phyloP scores from a whole-genome alignment of 2,888 invertebrate genomes.

The Polylopha cassiicola region DNA sequence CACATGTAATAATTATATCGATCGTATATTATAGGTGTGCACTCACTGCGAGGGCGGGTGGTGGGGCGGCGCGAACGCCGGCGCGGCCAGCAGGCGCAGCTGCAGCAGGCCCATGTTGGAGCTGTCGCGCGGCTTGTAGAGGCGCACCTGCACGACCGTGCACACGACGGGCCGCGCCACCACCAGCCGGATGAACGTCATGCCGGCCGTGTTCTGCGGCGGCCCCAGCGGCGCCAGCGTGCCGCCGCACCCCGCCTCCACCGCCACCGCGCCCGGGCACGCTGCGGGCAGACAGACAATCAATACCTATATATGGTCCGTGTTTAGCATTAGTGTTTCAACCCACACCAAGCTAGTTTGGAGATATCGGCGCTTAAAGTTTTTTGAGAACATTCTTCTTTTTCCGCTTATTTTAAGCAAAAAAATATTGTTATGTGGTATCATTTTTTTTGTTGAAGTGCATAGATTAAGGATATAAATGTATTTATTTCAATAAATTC shows the following conservation, averaged over 20 bases:
- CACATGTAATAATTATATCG: too few relatives aligned
- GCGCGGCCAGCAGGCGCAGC: constrained; percentile 88
- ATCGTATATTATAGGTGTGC: too few relatives aligned
- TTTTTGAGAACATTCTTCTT: too few relatives aligned
- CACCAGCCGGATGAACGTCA: constrained; percentile 90
- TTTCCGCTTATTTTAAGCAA: too few relatives aligned
- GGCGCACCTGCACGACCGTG: constrained; percentile 84
- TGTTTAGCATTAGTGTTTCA: too few relatives aligned
- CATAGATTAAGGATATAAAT: too few relatives aligned
- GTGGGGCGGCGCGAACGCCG: constrained; percentile 82
- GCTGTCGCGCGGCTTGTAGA: constrained; percentile 92
- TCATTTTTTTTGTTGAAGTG: too few relatives aligned
- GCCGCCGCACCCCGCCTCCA: constrained; percentile 90
- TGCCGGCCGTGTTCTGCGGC: constrained; percentile 90
- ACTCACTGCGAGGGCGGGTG: constrained; percentile 41
- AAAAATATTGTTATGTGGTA: too few relatives aligned
- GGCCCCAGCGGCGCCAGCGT: constrained; percentile 89
- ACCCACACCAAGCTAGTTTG: too few relatives aligned
- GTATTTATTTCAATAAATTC: too few relatives aligned
- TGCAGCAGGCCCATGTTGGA: constrained; percentile 93
- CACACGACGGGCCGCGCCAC: constrained; percentile 91
- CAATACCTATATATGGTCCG: too few relatives aligned
- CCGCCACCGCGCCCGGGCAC: constrained; percentile 91
- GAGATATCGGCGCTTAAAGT: too few relatives aligned
- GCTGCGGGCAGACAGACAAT: constrained; percentile 61